These are phyloP conservation scores for Rhinoptilus africanus DNA, from an alignment of 2,113 vertebrate genomes.

Conservation along the genomic window DNA sequence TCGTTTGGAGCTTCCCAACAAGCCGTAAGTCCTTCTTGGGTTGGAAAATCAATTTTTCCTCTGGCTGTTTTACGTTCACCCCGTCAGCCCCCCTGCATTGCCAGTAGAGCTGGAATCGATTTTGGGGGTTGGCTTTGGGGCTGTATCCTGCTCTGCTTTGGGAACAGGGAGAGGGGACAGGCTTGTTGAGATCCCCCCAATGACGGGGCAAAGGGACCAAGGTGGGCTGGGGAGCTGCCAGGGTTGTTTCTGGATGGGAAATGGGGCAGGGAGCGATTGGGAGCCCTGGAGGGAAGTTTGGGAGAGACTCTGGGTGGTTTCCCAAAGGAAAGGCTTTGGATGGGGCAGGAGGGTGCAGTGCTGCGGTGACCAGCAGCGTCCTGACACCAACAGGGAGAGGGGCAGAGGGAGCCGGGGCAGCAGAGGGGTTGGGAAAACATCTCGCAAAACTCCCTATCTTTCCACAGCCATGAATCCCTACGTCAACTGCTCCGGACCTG, in stretches of 20 bases:
- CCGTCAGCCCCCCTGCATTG: background rate
- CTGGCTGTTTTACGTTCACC: background rate
- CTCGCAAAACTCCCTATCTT: fast-evolving
- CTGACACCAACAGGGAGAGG: background rate
- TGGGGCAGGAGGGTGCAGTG: background rate
- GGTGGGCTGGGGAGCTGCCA: background rate
- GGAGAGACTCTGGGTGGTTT: background rate
- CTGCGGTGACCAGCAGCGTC: background rate
- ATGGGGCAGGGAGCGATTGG: background rate
- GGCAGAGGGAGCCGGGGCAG: background rate
- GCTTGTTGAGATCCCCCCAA: background rate
- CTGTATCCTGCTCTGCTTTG: background rate
- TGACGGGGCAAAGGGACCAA: background rate
- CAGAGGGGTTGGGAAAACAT: background rate
- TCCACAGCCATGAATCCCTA: conserved; percentile 35
- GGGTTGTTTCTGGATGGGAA: background rate
- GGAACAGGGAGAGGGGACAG: background rate
- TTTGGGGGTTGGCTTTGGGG: background rate
- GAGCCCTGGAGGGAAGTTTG: background rate
- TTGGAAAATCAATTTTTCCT: background rate
- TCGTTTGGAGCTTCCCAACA: background rate
- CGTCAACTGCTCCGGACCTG: conserved; percentile 66
- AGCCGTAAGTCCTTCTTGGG: conserved; percentile 15
- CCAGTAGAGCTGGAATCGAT: fast-evolving
- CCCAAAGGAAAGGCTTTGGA: background rate